Conservation (phyloP, 1,140 invertebrate species). For the Caenorhabditis remanei region DNA sequence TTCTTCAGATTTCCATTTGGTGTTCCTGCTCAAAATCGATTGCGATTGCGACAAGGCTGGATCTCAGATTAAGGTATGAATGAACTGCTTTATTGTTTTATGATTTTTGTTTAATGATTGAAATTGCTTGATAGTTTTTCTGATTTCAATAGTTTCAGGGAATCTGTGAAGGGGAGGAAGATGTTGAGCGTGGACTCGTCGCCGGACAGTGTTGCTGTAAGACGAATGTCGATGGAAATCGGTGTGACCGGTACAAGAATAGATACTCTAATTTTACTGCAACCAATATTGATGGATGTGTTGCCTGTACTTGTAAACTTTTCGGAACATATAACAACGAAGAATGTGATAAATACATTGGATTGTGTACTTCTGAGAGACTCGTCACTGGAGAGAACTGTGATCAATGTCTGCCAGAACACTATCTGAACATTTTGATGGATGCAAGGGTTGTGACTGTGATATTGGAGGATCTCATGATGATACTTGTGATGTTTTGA, state of each 20-base stretch:
- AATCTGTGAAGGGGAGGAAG: constrained; percentile 89
- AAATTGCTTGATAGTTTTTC: too few species aligned
- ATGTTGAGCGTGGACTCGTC: constrained; percentile 83
- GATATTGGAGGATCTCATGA: constrained; percentile 89
- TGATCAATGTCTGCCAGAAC: constrained; percentile 89
- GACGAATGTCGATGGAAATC: constrained; percentile 84
- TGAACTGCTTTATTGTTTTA: too few species aligned
- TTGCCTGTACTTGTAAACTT: constrained; percentile 87
- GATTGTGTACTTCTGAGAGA: constrained; percentile 91
- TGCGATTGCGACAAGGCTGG: constrained; percentile 83
- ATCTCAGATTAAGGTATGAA: constrained; percentile 83
- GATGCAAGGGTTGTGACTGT: constrained; percentile 93
- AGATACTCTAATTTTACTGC: constrained; percentile 90
- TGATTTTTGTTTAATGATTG: too few species aligned
- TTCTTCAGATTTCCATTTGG: too few species aligned
- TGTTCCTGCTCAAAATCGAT: too few species aligned
- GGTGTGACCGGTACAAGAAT: constrained; percentile 87
- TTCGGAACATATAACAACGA: constrained; percentile 89
- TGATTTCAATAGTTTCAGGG: constrained; percentile 79
- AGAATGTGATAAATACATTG: constrained; percentile 89
- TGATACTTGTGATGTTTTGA: constrained; percentile 89
- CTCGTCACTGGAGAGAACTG: constrained; percentile 91
- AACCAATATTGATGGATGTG: constrained; percentile 87
- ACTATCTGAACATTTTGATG: constrained; percentile 87
- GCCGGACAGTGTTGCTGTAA: constrained; percentile 90